Evolutionary conservation across 2,797 vertebrate genomes (phyloP).

Genomic region (Jordanella pulchra): DNA sequence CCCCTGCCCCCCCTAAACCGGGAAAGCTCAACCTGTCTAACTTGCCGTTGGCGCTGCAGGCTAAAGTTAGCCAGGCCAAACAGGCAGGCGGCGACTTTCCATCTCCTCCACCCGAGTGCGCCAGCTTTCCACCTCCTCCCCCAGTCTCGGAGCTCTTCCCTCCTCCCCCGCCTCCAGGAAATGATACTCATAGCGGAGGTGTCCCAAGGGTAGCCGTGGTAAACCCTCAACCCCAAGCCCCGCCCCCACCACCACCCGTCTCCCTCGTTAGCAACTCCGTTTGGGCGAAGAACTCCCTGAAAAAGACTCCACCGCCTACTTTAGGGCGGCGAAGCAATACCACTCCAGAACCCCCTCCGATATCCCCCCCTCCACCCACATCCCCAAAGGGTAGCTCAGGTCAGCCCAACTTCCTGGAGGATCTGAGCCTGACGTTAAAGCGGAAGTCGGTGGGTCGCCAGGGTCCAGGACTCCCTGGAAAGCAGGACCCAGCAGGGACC

Average conservation of each 20-base stretch:
- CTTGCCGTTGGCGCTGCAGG: constrained; percentile 85
- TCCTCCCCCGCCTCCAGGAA: constrained; percentile 85
- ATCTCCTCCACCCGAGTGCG: constrained; percentile 84
- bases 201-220: constrained; percentile 89
- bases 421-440: constrained; percentile 93
- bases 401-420: constrained; percentile 93
- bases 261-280: constrained; percentile 77
- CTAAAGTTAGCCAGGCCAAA: constrained; percentile 78
- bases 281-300: constrained; percentile 87
- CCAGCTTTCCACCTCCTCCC: constrained; percentile 87
- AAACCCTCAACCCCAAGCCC: constrained; percentile 90
- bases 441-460: constrained; percentile 94
- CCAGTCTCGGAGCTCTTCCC: constrained; percentile 88
- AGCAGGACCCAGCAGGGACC: constrained; percentile 84
- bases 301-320: constrained; percentile 88
- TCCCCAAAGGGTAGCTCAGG: constrained; percentile 89
- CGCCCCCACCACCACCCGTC: constrained; percentile 77
- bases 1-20: constrained; percentile 90
- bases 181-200: constrained; percentile 74
- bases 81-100: constrained; percentile 85
- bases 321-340: constrained; percentile 85
- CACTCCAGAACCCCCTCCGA: constrained; percentile 82
- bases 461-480: constrained; percentile 79
- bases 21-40: constrained; percentile 89
- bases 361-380: constrained; percentile 75